Evolutionary conservation across 2,797 vertebrate species (phyloP).

Genomic region (Lindbergichthys nudifrons): DNA sequence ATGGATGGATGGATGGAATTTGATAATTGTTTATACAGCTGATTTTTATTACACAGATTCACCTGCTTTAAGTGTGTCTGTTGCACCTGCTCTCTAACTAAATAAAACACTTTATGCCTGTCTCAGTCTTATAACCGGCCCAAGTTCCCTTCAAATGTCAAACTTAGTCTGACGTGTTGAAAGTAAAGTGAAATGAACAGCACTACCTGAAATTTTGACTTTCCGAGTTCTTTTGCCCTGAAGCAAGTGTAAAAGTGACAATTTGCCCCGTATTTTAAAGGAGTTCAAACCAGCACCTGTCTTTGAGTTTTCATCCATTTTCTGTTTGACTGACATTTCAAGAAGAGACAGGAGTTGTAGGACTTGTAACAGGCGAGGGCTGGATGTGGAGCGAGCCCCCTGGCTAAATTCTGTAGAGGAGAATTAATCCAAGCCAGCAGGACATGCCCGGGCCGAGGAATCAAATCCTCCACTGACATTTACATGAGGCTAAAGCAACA

Average conservation of each 20-base stretch:
- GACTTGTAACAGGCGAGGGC: conserved; percentile 43
- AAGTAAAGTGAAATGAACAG: conserved; percentile 27
- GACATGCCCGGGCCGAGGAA: conserved; percentile 43
- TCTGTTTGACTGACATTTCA: conserved; percentile 64
- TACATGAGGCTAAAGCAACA: conserved; percentile 51
- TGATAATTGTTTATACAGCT: conserved; percentile 19
- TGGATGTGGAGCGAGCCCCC: conserved; percentile 51
- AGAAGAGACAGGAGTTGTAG: conserved; percentile 35
- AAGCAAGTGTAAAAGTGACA: conserved; percentile 26
- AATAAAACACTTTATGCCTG: conserved; percentile 17
- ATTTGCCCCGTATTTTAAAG: conserved; percentile 16
- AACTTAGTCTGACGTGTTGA: conserved; percentile 23
- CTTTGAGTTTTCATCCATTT: conserved; percentile 26
- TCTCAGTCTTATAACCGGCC: conserved; percentile 16
- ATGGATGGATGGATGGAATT: not conserved
- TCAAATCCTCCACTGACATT: conserved; percentile 63
- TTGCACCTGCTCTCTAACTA: conserved; percentile 20
- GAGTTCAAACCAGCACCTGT: conserved; percentile 15
- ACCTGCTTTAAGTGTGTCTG: conserved; percentile 33
- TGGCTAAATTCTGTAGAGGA: conserved; percentile 61
- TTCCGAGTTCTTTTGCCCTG: conserved; percentile 16
- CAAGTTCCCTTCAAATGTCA: conserved; percentile 18
- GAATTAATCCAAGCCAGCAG: conserved; percentile 60
- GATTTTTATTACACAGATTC: conserved; percentile 33
- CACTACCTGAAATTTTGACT: conserved; percentile 14